phyloP scores from a whole-genome alignment of 2,888 invertebrate species.

The Diplazon laetatorius region DNA sequence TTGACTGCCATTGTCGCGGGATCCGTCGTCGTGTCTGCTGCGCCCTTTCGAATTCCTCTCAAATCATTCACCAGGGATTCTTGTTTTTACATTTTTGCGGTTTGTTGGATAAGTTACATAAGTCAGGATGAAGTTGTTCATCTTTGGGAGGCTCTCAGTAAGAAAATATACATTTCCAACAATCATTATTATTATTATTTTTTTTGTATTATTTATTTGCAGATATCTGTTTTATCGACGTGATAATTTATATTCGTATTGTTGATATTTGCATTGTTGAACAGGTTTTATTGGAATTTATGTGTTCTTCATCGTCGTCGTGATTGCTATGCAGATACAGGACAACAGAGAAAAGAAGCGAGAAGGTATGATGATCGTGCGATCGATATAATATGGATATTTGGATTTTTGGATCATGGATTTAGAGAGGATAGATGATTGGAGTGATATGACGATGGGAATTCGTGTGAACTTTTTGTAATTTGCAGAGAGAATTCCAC shows the following conservation, averaged over 20 bases:
- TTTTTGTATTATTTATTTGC: too few relatives aligned
- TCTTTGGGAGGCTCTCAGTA: slow-evolving; percentile 83
- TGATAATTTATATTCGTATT: too few relatives aligned
- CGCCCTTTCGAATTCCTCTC: slow-evolving; percentile 83
- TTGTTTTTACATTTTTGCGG: slow-evolving; percentile 79
- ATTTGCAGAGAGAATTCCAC: slow-evolving; percentile 75
- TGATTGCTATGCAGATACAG: slow-evolving; percentile 80
- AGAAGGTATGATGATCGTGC: slow-evolving; percentile 69
- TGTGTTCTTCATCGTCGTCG: slow-evolving; percentile 82
- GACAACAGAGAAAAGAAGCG: slow-evolving; percentile 71
- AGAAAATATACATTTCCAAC: slow-evolving; percentile 26
- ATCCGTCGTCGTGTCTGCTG: slow-evolving; percentile 83
- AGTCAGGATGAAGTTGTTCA: slow-evolving; percentile 82
- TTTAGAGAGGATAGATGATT: too few relatives aligned
- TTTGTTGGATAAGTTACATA: slow-evolving; percentile 83
- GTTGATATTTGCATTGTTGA: too few relatives aligned
- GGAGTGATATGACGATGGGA: too few relatives aligned
- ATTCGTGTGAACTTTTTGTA: too few relatives aligned
- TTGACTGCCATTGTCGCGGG: slow-evolving; percentile 86
- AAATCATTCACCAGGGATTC: slow-evolving; percentile 76
- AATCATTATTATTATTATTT: not conserved
- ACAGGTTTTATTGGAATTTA: slow-evolving; percentile 83
- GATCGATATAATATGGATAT: slow-evolving; percentile 36
- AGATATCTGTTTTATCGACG: too few relatives aligned
- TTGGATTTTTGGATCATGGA: too few relatives aligned